Evolutionary conservation across 2,113 vertebrate species (phyloP).

Genomic region (Connochaetes taurinus): DNA sequence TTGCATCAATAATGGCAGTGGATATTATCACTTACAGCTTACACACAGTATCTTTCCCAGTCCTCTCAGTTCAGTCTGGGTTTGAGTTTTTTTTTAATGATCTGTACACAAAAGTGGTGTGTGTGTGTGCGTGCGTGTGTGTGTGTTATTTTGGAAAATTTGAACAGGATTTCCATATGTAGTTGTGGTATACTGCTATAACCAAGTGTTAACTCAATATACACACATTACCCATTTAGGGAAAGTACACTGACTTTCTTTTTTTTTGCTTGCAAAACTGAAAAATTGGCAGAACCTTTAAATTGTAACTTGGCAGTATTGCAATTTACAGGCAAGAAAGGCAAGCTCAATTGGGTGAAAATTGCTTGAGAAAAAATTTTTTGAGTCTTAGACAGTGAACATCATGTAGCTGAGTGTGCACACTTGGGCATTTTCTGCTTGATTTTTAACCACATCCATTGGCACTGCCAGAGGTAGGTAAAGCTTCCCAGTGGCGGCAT

Average conservation of each 20-base stretch:
- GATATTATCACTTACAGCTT: neutral
- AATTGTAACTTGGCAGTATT: conserved; percentile 55
- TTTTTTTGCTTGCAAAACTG: conserved; percentile 50
- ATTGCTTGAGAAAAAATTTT: conserved; percentile 13
- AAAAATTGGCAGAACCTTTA: conserved; percentile 61
- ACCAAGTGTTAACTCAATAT: neutral
- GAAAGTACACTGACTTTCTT: conserved; percentile 22
- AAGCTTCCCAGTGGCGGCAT: neutral
- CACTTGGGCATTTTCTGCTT: conserved; percentile 9
- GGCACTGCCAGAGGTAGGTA: neutral
- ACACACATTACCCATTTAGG: neutral
- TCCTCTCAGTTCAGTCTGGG: neutral
- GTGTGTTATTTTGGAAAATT: conserved; percentile 33
- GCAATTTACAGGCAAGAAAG: conserved; percentile 40
- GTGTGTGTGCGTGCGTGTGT: neutral
- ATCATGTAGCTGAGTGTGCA: neutral
- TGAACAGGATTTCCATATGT: conserved; percentile 11
- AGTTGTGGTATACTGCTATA: neutral
- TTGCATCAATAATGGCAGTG: neutral
- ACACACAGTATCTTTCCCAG: neutral
- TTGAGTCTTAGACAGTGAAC: conserved; percentile 28
- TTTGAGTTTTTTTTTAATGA: neutral
- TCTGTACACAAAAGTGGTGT: neutral
- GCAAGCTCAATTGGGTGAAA: conserved; percentile 55
- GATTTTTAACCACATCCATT: conserved; percentile 35